Conservation (phyloP, 2,888 invertebrate genomes). For the Ophion ventricosus region DNA sequence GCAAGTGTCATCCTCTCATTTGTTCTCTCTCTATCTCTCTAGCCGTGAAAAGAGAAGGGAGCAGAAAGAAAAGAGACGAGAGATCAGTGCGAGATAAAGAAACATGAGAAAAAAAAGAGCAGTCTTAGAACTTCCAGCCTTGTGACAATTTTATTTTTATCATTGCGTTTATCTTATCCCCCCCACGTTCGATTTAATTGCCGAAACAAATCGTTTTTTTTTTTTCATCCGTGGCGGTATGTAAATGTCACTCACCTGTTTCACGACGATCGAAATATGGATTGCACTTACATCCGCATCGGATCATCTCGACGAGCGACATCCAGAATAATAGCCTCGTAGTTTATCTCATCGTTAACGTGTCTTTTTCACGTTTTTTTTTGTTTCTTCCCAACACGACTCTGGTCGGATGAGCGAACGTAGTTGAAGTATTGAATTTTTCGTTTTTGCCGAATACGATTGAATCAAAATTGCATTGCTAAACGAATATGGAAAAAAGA, state of each 20-base stretch:
- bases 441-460: constrained; percentile 23
- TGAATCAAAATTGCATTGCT: constrained; percentile 64
- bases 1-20: constrained; percentile 73
- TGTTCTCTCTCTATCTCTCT: constrained; percentile 63
- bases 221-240: constrained; percentile 70
- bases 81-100: constrained; percentile 52
- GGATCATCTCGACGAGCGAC: constrained; percentile 71
- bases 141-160: constrained; percentile 73
- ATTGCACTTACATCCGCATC: constrained; percentile 77
- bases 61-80: constrained; percentile 42
- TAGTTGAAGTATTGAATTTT: constrained; percentile 32
- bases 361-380: background rate
- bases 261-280: constrained; percentile 40
- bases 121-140: constrained; percentile 83
- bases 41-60: constrained; percentile 68
- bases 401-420: constrained; percentile 29
- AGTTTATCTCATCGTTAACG: constrained; percentile 54
- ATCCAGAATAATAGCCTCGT: constrained; percentile 80
- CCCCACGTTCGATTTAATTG: constrained; percentile 37
- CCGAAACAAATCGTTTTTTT: constrained; percentile 65
- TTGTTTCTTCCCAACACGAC: constrained; percentile 4
- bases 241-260: constrained; percentile 71
- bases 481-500: constrained; percentile 66
- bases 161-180: constrained; percentile 48
- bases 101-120: constrained; percentile 68